Evolutionary conservation across 2,888 invertebrate species (phyloP).

Genomic region (Eupithecia centaureata): DNA sequence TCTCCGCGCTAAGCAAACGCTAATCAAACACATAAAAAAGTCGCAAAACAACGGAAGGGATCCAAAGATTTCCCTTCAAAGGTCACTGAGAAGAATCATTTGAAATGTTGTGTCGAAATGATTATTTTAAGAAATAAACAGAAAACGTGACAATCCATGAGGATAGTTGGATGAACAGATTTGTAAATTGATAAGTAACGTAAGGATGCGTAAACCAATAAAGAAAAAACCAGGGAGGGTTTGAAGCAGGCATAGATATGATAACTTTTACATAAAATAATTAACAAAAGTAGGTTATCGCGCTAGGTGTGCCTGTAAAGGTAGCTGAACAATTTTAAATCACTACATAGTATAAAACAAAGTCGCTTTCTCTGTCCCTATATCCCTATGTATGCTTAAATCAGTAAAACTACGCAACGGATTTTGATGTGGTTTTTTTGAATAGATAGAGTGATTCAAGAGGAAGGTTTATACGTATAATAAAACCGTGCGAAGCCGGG

Average conservation of each 20-base stretch:
- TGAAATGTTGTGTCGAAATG: background rate
- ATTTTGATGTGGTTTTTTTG: too few relatives aligned
- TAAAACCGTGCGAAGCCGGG: too few relatives aligned
- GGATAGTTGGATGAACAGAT: background rate
- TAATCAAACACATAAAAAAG: slow-evolving; percentile 21
- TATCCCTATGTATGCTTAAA: too few relatives aligned
- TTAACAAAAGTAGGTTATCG: too few relatives aligned
- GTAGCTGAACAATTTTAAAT: too few relatives aligned
- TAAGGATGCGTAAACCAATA: background rate
- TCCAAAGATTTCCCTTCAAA: slow-evolving; percentile 17
- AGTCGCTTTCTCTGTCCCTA: too few relatives aligned
- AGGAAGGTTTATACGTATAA: too few relatives aligned
- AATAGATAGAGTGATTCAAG: too few relatives aligned
- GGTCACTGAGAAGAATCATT: slow-evolving; percentile 22
- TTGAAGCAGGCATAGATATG: background rate
- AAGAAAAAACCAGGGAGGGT: background rate
- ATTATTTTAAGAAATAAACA: slow-evolving; percentile 19
- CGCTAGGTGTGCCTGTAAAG: too few relatives aligned
- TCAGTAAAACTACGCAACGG: too few relatives aligned
- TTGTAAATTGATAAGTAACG: background rate
- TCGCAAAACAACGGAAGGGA: slow-evolving; percentile 23
- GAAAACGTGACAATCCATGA: slow-evolving; percentile 23
- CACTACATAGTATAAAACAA: too few relatives aligned
- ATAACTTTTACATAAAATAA: too few relatives aligned
- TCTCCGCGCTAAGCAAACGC: slow-evolving; percentile 16